These are phyloP conservation scores for Diploptera punctata DNA, from an alignment of 2,888 invertebrate genomes.

Conservation along the genomic window DNA sequence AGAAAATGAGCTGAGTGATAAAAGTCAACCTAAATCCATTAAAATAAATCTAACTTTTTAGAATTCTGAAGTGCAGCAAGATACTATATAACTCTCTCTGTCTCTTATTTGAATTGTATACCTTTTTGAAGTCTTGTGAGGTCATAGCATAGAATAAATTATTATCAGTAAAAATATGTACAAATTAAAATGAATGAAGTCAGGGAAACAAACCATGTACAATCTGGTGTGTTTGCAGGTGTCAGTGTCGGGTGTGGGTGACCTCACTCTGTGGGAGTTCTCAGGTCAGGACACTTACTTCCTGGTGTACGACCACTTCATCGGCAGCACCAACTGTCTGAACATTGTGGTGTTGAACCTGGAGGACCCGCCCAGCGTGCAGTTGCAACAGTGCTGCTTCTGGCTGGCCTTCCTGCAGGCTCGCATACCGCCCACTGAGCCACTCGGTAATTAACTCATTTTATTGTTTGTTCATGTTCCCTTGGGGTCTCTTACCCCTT, in stretches of 20 bases:
- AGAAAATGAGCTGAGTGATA: no score
- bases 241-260: conserved; percentile 63
- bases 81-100: no score
- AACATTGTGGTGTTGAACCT: conserved; percentile 72
- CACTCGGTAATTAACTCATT: conserved; percentile 59
- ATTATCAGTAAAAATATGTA: no score
- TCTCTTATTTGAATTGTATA: no score
- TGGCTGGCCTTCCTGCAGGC: conserved; percentile 78
- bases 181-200: no score
- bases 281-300: conserved; percentile 77
- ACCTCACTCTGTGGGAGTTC: conserved; percentile 75
- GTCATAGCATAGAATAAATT: no score
- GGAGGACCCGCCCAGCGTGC: conserved; percentile 69
- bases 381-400: conserved; percentile 71
- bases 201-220: no score
- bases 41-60: no score
- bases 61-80: no score
- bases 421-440: conserved; percentile 65
- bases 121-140: no score
- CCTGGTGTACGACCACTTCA: conserved; percentile 74
- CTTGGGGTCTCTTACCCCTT: no score
- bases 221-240: conserved; percentile 51
- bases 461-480: background rate
- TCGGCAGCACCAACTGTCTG: conserved; percentile 63
- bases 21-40: no score